phyloP scores from a whole-genome alignment of 2,888 invertebrate species.

The Orgyia antiqua region DNA sequence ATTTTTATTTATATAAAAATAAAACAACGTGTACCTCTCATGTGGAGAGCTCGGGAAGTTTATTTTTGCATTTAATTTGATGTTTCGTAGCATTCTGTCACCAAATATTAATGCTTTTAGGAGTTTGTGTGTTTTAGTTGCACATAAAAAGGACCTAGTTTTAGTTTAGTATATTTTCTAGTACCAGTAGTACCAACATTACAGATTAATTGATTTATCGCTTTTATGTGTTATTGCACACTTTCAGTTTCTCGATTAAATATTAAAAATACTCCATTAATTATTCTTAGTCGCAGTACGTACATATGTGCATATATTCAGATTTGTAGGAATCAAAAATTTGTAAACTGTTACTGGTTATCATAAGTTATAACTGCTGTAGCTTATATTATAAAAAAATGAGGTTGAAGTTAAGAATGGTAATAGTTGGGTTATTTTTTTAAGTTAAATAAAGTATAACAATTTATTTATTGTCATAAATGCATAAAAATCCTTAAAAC shows the following conservation, averaged over 20 bases:
- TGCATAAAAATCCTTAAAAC: no score
- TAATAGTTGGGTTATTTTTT: no score
- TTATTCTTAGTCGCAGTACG: no score
- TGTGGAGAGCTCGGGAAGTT: slow-evolving; percentile 78
- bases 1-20: slow-evolving; percentile 36
- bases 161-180: slow-evolving; percentile 7
- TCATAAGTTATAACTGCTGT: no score
- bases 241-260: slow-evolving; percentile 23
- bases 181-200: slow-evolving; percentile 18
- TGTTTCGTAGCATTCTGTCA: slow-evolving; percentile 62
- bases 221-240: slow-evolving; percentile 20
- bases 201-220: slow-evolving; percentile 14
- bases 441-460: no score
- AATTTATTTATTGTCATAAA: no score
- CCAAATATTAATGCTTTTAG: slow-evolving; percentile 47
- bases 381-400: no score
- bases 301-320: no score
- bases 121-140: slow-evolving; percentile 40
- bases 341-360: no score
- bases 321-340: no score
- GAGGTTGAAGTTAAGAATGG: no score
- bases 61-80: slow-evolving; percentile 37
- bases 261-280: no score
- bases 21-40: slow-evolving; percentile 57
- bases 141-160: slow-evolving; percentile 29